Evolutionary conservation across 2,888 invertebrate genomes (phyloP), one percentile per base, ranked within the genome.

Genomic region (Apamea anceps): DNA sequence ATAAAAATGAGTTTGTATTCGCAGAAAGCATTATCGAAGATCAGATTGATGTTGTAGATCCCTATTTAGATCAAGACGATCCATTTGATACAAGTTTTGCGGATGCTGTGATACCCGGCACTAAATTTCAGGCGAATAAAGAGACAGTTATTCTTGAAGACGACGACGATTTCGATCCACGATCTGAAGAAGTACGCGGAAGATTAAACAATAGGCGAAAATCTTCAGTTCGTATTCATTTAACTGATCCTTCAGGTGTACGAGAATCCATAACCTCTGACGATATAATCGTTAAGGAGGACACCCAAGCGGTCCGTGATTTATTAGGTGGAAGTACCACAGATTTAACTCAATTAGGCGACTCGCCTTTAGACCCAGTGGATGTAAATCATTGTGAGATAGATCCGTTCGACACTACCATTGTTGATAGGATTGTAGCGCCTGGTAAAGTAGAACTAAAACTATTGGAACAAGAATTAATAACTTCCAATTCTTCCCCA

Each of bases 331-430:
- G 98, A 21, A 98, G 98, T 89, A 97, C 97, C 67, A 98, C 98
- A 68, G 98, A 98, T 94, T 96, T 98, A 73, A 97, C 98, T 28
- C 97, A 97, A 90, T 95, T 98, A 77, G 97, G 97, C 0, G 98
- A 98, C 88, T 97, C 97, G 48, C 98, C 98, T 1, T 97, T 98
- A 75, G 97, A 97, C 82, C 98, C 98, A 45, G 94, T 97, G 42
- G 95, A 97, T 68, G 96, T 97, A 18, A 97, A 97, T 82, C 94
- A 95, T 78, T 93, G 94, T 80, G 98, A 97, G 75, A 97, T 98
- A 76, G 99, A 99, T 95, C 99, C 99, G 0, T 99, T 99, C 90
- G 99, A 99, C 91, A 99, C 99, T 0, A 98, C 99, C 0, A 97
- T 98, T 57, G 97, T 98, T 4, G 98, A 98, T 90, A 97, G 97